Percentiles rank a stretch among this genome's conserved stretches.
Conservation (phyloP, 1,140 invertebrate species). For the Elymnias hypermnestra region DNA sequence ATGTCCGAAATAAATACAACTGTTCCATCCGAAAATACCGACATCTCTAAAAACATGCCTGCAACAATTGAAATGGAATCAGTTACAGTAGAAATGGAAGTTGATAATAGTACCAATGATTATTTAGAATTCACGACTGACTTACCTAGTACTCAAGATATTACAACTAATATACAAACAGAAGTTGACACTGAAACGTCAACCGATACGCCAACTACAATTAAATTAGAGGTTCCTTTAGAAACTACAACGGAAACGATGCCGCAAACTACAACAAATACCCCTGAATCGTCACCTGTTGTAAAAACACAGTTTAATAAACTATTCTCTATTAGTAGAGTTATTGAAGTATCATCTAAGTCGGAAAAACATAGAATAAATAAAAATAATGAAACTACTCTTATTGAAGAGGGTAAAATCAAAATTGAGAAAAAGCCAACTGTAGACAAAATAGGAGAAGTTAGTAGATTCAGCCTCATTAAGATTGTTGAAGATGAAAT, state of each 20-base stretch:
- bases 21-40: slow-evolving; percentile 16
- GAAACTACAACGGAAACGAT: slow-evolving; percentile 32
- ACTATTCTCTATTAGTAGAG: slow-evolving; percentile 80
- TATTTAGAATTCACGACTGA: slow-evolving; percentile 53
- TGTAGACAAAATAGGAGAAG: slow-evolving; percentile 80
- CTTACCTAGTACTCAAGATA: slow-evolving; percentile 32
- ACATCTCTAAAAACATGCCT: slow-evolving; percentile 22
- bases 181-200: slow-evolving; percentile 23
- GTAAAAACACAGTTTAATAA: slow-evolving; percentile 76
- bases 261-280: slow-evolving; percentile 35
- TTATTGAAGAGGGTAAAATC: slow-evolving; percentile 69
- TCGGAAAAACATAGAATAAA: slow-evolving; percentile 76
- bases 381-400: slow-evolving; percentile 76
- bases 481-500: slow-evolving; percentile 79
- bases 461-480: slow-evolving; percentile 80
- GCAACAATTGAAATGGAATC: slow-evolving; percentile 35
- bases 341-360: slow-evolving; percentile 80
- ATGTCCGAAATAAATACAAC: slow-evolving; percentile 39
- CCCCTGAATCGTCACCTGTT: slow-evolving; percentile 44
- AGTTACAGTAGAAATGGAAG: slow-evolving; percentile 36
- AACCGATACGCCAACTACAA: slow-evolving; percentile 8
- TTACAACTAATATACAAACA: slow-evolving; percentile 25
- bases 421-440: slow-evolving; percentile 77
- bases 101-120: slow-evolving; percentile 48
- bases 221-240: slow-evolving; percentile 17